Base-by-base conservation (phyloP, 2,797 vertebrate species). In the Coregonus sp. region DNA sequence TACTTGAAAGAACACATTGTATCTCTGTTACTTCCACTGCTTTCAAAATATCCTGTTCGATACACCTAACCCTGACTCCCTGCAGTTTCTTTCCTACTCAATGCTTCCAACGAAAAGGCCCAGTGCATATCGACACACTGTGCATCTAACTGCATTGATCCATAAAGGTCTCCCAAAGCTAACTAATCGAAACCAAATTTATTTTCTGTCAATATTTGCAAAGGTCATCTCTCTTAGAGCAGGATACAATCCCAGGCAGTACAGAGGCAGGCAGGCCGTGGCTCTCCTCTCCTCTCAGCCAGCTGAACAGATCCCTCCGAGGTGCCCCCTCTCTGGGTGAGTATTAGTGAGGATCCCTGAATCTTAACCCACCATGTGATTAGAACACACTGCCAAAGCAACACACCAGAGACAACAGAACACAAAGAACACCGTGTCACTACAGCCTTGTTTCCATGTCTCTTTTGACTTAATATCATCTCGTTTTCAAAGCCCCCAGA, bases 121-220 rank as follows among this genome's bases (percentile, higher is more conserved):
- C 61, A 50, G 86, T 82, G 80, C 71, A 7, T 90, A 94, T 93
- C 33, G 89, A 92, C 93, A 92, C 86, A 73, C 84, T 82, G 90
- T 89, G 90, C 91, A 87, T 92, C 91, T 94, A 93, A 94, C 92
- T 93, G 92, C 90, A 94, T 94, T 82, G 92, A 94, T 91, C 86
- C 9, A 5, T 78, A 85, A 89, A 92, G 89, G 93, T 93, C 91
- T 93, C 89, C 92, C 87, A 93, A 94, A 93, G 93, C 92, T 90
- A 93, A 93, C 91, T 89, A 87, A 94, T 94, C 92, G 92, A 94
- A 94, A 90, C 83, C 82, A 87, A 93, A 94, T 95, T 94, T 94
- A 94, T 94, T 93, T 94, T 89, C 91, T 93, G 92, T 91, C 94
- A 92, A 94, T 94, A 93, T 90, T 88, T 89, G 91, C 86, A 94